phyloP scores from a whole-genome alignment of 2,113 vertebrate species.

The Phylloscopus whistleri region DNA sequence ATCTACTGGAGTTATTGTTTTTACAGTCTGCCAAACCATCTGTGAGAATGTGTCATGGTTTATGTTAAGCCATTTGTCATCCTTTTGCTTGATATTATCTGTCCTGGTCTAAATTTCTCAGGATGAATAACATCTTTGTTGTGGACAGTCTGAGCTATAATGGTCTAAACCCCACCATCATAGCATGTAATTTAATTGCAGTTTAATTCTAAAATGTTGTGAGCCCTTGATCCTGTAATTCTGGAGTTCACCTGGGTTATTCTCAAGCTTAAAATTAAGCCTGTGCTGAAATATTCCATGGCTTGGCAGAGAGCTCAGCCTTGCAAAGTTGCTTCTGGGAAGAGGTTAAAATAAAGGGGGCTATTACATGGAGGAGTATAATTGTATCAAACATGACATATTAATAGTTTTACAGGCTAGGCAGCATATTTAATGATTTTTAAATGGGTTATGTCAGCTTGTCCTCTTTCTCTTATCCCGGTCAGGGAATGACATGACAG shows the following conservation, averaged over 20 bases:
- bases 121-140: background rate
- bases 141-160: background rate
- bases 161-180: background rate
- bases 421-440: constrained; percentile 39
- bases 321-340: background rate
- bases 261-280: background rate
- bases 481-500: constrained; percentile 5
- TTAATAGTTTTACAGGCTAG: constrained; percentile 27
- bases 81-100: background rate
- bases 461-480: constrained; percentile 36
- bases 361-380: background rate
- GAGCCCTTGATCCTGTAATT: background rate
- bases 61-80: constrained; percentile 13
- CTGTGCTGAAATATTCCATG: background rate
- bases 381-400: background rate
- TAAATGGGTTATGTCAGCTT: constrained; percentile 57
- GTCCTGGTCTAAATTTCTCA: background rate
- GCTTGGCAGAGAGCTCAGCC: background rate
- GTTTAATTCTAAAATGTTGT: background rate
- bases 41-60: background rate
- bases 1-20: background rate
- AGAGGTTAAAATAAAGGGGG: background rate
- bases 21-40: constrained; percentile 36
- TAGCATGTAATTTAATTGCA: background rate
- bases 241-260: background rate